A percentile compares a stretch with the other conserved stretches of the same genome.
These are phyloP conservation scores for Dendroctonus valens DNA, from an alignment of 1,140 invertebrate species.

Conservation along the genomic window DNA sequence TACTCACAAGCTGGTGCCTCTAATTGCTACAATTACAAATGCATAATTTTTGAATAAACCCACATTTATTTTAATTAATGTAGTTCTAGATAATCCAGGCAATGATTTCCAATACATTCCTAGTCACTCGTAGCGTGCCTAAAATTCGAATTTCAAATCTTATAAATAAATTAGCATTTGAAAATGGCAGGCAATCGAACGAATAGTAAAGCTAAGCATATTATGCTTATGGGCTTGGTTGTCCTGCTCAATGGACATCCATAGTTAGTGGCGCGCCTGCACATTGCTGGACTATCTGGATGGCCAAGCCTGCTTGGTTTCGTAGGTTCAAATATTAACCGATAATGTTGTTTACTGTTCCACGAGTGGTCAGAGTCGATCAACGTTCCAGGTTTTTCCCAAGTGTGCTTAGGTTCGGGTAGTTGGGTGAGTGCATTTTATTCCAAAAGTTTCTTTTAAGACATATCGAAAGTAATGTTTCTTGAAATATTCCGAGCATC, in stretches of 20 bases:
- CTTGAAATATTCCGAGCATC: too few species aligned
- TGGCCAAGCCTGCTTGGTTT: neutral
- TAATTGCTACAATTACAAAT: too few species aligned
- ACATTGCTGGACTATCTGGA: conserved; percentile 2
- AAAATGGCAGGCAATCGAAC: conserved; percentile 10
- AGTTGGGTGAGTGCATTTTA: neutral
- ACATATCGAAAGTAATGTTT: too few species aligned
- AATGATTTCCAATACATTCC: neutral
- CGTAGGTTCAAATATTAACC: conserved; percentile 3
- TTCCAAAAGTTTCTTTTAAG: neutral
- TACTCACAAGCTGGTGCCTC: too few species aligned
- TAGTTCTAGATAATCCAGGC: neutral
- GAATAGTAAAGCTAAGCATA: neutral
- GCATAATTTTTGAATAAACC: too few species aligned
- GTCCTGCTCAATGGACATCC: conserved; percentile 12
- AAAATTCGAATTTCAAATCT: conserved; percentile 9
- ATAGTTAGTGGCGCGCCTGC: conserved; percentile 5
- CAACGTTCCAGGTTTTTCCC: neutral
- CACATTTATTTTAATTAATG: too few species aligned
- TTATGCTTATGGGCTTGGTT: conserved; percentile 6
- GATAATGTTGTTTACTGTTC: conserved; percentile 3
- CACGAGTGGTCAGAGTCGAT: neutral
- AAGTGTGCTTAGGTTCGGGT: neutral
- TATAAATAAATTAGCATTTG: conserved; percentile 24
- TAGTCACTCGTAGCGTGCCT: neutral